phyloP scores from a whole-genome alignment of 1,140 invertebrate species.

The Chironomus striatipennis region DNA sequence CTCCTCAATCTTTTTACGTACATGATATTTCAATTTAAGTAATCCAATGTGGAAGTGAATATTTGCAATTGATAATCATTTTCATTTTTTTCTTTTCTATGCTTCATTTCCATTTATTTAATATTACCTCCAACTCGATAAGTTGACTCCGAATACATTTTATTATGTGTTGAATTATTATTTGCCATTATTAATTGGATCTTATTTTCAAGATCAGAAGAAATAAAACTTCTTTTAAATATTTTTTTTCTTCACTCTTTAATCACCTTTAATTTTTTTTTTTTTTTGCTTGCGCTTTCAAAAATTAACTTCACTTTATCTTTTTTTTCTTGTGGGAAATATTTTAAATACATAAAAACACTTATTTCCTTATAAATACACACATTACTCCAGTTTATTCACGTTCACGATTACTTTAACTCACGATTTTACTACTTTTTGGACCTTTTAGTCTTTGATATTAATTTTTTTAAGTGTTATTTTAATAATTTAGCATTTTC shows the following conservation, averaged over 20 bases:
- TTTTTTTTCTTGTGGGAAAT: neutral
- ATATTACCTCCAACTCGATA: constrained; percentile 22
- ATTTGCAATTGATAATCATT: constrained; percentile 14
- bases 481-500: constrained; percentile 11
- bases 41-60: constrained; percentile 12
- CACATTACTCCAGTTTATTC: constrained; percentile 12
- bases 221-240: constrained; percentile 1
- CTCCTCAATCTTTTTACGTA: neutral
- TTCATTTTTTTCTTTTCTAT: neutral
- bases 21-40: neutral
- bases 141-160: constrained; percentile 18
- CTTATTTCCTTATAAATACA: constrained; percentile 6
- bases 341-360: constrained; percentile 9
- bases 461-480: constrained; percentile 6
- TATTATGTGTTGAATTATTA: constrained; percentile 12
- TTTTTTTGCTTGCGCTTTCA: constrained; percentile 6
- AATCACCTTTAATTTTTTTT: constrained; percentile 7
- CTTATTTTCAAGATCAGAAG: neutral
- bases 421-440: constrained; percentile 8
- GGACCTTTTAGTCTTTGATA: constrained; percentile 12
- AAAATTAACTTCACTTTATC: constrained; percentile 10
- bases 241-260: constrained; percentile 21
- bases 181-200: constrained; percentile 19
- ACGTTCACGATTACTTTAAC: neutral
- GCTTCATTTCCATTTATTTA: neutral